Conservation (phyloP, 1,140 invertebrate species). For the Ceratitis capitata region DNA sequence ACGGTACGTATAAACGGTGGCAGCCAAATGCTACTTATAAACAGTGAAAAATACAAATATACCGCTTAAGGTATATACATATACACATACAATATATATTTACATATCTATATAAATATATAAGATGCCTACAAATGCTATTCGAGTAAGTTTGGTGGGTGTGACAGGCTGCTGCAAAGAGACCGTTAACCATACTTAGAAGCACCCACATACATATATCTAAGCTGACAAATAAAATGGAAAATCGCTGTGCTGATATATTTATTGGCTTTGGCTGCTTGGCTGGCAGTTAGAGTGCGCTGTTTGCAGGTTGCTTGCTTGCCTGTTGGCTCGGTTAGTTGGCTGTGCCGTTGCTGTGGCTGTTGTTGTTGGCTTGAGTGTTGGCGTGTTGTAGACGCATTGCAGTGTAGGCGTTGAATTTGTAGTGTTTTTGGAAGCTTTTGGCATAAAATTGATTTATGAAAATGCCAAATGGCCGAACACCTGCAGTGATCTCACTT, state of each 20-base stretch:
- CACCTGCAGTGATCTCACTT: slow-evolving; percentile 32
- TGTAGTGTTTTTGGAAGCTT: slow-evolving; percentile 27
- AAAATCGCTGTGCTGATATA: slow-evolving; percentile 20
- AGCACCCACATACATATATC: not conserved
- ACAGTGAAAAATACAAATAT: too few relatives aligned
- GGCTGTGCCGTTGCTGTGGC: not conserved
- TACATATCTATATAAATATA: too few relatives aligned
- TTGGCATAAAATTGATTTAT: slow-evolving; percentile 37
- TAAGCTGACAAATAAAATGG: not conserved
- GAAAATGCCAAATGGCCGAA: slow-evolving; percentile 36
- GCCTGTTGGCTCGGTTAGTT: not conserved
- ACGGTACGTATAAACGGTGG: not conserved
- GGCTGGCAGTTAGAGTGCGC: not conserved
- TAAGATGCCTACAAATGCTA: slow-evolving; percentile 13
- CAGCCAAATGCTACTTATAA: not conserved
- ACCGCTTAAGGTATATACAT: not conserved
- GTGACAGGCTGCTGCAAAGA: slow-evolving; percentile 4
- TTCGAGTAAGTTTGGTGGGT: slow-evolving; percentile 36
- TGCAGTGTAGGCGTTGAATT: slow-evolving; percentile 14
- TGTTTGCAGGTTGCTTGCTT: not conserved
- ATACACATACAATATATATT: not conserved
- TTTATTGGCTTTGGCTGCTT: too few relatives aligned
- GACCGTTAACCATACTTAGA: not conserved
- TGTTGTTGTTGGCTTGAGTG: not conserved
- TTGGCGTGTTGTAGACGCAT: not conserved